Conservation (phyloP, 2,888 invertebrate species). For the Agrochola macilenta region DNA sequence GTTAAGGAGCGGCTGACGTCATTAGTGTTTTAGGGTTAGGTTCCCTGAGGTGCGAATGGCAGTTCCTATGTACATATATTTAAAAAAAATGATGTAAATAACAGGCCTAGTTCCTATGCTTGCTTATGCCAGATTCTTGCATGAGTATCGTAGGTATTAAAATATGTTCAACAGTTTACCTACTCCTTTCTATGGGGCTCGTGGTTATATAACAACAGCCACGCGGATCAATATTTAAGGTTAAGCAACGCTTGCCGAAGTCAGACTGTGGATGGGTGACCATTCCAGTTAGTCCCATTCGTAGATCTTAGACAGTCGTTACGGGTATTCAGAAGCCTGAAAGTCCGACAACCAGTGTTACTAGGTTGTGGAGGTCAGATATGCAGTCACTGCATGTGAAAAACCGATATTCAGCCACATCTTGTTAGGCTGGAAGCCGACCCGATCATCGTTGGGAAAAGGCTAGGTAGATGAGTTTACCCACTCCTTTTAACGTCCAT, state of each 20-base stretch:
- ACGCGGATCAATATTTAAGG: not conserved
- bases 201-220: too few relatives aligned
- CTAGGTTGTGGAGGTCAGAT: not conserved
- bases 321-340: not conserved
- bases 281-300: too few relatives aligned
- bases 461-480: not conserved
- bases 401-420: not conserved
- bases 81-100: not conserved
- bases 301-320: not conserved
- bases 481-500: too few relatives aligned
- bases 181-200: not conserved
- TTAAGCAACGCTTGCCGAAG: not conserved
- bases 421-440: not conserved
- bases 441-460: not conserved
- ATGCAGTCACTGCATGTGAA: too few relatives aligned
- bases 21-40: conserved; percentile 31
- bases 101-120: not conserved
- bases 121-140: not conserved
- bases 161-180: not conserved
- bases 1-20: conserved; percentile 16
- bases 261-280: not conserved
- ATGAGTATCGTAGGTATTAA: not conserved
- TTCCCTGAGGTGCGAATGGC: not conserved
- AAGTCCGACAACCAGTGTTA: not conserved
- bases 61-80: too few relatives aligned